These are phyloP conservation scores for Dorcus hopei DNA, from an alignment of 2,888 invertebrate genomes.

Conservation along the genomic window DNA sequence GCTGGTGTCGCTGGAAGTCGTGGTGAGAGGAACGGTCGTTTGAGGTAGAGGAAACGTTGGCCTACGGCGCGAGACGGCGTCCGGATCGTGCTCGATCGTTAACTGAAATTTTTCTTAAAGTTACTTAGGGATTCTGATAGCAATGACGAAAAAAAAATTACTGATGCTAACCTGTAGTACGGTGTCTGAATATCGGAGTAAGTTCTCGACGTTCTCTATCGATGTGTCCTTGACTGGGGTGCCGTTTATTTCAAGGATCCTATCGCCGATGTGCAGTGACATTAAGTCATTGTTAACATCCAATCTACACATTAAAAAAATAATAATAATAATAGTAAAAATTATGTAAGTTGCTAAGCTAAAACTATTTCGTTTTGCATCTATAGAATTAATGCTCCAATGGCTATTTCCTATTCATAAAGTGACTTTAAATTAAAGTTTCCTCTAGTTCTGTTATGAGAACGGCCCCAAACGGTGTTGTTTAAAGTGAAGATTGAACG, in stretches of 20 bases:
- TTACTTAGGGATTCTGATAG: too few species aligned
- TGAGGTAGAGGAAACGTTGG: slow-evolving; percentile 27
- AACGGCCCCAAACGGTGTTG: too few species aligned
- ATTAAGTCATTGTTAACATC: slow-evolving; percentile 79
- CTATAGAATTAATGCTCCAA: too few species aligned
- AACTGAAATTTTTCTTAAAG: slow-evolving; percentile 52
- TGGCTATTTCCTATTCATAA: too few species aligned
- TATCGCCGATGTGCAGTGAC: slow-evolving; percentile 87
- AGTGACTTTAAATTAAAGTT: too few species aligned
- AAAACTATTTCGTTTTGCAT: too few species aligned
- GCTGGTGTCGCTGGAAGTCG: slow-evolving; percentile 48
- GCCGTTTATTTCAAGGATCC: slow-evolving; percentile 90
- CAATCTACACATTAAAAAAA: slow-evolving; percentile 54
- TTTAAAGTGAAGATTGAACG: too few species aligned
- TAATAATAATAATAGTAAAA: background rate
- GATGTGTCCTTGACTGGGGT: slow-evolving; percentile 79
- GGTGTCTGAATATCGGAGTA: slow-evolving; percentile 68
- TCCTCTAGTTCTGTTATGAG: too few species aligned
- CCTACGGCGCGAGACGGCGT: slow-evolving; percentile 59
- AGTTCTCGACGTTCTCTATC: slow-evolving; percentile 73
- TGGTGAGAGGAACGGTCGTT: slow-evolving; percentile 43
- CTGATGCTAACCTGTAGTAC: slow-evolving; percentile 64
- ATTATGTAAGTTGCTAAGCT: background rate
- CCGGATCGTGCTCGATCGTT: slow-evolving; percentile 88
- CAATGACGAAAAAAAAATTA: too few species aligned